phyloP scores from a whole-genome alignment of 1,140 invertebrate genomes.

The Drosophila sp. region DNA sequence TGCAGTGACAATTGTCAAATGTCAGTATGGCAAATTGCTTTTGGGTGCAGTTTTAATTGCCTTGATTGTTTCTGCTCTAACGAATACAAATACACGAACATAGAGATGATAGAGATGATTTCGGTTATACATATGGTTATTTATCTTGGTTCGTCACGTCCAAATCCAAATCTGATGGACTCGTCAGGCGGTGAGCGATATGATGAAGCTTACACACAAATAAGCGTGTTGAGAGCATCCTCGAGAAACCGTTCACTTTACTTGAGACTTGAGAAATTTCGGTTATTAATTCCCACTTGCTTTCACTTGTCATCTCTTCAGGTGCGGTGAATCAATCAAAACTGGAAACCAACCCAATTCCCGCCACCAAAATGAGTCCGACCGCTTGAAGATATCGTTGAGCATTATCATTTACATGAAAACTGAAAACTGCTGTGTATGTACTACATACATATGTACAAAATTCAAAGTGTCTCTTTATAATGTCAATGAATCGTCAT shows the following conservation, averaged over 20 bases:
- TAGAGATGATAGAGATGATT: no score
- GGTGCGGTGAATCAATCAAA: constrained; percentile 72
- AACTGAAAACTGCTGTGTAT: constrained; percentile 14
- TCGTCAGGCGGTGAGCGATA: no score
- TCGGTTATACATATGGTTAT: no score
- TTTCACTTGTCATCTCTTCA: constrained; percentile 50
- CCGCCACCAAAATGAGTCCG: neutral
- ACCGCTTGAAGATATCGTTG: constrained; percentile 40
- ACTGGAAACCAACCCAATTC: constrained; percentile 21
- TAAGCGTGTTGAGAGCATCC: neutral
- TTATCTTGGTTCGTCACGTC: no score
- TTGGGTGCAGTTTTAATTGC: constrained; percentile 56
- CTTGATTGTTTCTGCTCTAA: constrained; percentile 28
- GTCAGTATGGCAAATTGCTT: constrained; percentile 69
- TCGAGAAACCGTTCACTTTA: neutral
- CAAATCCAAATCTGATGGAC: no score
- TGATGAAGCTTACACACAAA: no score
- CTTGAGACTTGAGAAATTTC: neutral
- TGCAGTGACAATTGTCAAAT: constrained; percentile 56
- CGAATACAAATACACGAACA: neutral
- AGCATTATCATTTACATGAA: constrained; percentile 70
- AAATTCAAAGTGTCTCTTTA: constrained; percentile 74
- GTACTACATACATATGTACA: constrained; percentile 25
- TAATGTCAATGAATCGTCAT: constrained; percentile 77
- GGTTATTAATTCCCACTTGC: constrained; percentile 10